These are phyloP conservation scores for Drosophila seclusa DNA, from an alignment of 2,888 invertebrate genomes.

Conservation along the genomic window DNA sequence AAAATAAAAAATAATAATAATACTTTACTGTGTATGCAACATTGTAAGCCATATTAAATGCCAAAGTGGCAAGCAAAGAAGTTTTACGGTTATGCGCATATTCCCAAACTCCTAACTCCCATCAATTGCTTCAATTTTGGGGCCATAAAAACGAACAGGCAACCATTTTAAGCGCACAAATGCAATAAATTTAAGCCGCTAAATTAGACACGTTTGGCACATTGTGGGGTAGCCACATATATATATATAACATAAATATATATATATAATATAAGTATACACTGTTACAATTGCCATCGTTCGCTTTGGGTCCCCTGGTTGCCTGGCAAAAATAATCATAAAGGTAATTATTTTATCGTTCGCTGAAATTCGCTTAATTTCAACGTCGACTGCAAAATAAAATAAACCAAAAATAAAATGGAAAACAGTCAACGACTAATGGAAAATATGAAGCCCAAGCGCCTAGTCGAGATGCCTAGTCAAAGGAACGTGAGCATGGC, in stretches of 20 bases:
- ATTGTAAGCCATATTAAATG: slow-evolving; percentile 2
- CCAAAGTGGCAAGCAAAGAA: slow-evolving; percentile 13
- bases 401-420: slow-evolving; percentile 14
- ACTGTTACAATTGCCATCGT: slow-evolving; percentile 20
- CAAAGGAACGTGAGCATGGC: slow-evolving; percentile 1
- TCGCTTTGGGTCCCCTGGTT: slow-evolving; percentile 1
- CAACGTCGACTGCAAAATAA: slow-evolving; percentile 37
- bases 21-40: neutral
- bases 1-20: neutral
- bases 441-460: slow-evolving; percentile 60
- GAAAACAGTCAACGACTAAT: slow-evolving; percentile 44
- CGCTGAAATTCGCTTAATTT: slow-evolving; percentile 73
- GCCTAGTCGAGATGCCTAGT: slow-evolving; percentile 21
- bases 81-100: slow-evolving; percentile 36
- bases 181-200: slow-evolving; percentile 73
- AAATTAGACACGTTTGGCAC: slow-evolving; percentile 73
- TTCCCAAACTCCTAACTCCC: slow-evolving; percentile 37
- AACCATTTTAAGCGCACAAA: slow-evolving; percentile 70
- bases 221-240: slow-evolving; percentile 25
- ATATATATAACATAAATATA: slow-evolving; percentile 5
- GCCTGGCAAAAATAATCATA: slow-evolving; percentile 69
- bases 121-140: slow-evolving; percentile 44
- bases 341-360: slow-evolving; percentile 78
- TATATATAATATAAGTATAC: neutral
- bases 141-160: slow-evolving; percentile 66